Conservation (phyloP, 2,797 vertebrate species). For the Merluccius polli region DNA sequence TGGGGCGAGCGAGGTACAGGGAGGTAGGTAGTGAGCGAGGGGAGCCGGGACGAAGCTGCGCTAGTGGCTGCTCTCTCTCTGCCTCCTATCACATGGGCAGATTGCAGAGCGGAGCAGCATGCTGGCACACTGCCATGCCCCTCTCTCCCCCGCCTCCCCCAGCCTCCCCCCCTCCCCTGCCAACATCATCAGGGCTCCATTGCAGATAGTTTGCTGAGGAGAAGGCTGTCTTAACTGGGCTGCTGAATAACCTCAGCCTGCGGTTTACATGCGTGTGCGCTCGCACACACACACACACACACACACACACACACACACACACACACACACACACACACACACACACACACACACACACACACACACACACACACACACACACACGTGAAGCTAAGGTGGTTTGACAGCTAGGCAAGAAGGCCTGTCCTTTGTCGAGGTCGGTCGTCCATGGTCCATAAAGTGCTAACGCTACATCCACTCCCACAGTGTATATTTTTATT, state of each 20-base stretch:
- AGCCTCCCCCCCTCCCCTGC: no score
- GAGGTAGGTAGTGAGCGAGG: constrained; percentile 22
- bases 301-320: constrained; percentile 5
- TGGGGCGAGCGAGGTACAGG: not conserved
- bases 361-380: constrained; percentile 4
- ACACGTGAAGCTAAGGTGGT: constrained; percentile 16
- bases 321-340: constrained; percentile 3
- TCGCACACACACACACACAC: not conserved
- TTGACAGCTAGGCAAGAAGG: constrained; percentile 11
- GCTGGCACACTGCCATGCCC: constrained; percentile 67
- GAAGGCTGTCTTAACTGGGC: constrained; percentile 62
- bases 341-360: constrained; percentile 3
- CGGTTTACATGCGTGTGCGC: no score
- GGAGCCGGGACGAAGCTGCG: constrained; percentile 58
- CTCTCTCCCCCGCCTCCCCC: constrained; percentile 22
- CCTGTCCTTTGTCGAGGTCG: constrained; percentile 7
- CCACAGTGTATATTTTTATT: not conserved
- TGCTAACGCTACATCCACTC: constrained; percentile 2
- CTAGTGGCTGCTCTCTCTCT: constrained; percentile 48
- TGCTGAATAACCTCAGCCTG: constrained; percentile 29
- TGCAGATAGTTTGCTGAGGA: constrained; percentile 73
- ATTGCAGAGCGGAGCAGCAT: constrained; percentile 70
- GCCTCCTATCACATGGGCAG: constrained; percentile 66
- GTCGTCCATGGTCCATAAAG: not conserved
- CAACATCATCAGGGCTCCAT: constrained; percentile 58